Evolutionary conservation across 1,140 invertebrate species (phyloP).

Genomic region (Lordiphosa collinella): DNA sequence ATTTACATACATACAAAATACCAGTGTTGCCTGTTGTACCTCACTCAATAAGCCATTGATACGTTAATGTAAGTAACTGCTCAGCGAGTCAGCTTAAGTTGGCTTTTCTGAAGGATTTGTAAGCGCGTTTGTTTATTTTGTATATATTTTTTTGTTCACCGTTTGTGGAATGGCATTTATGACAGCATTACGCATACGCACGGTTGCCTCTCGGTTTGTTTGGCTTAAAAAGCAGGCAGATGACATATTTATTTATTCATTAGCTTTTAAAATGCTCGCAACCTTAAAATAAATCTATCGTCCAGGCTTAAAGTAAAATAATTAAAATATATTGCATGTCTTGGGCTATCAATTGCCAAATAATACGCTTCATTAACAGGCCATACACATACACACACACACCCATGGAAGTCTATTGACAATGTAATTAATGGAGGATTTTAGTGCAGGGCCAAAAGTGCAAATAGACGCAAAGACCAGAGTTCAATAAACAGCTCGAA

Average conservation of each 20-base stretch:
- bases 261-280: constrained; percentile 10
- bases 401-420: constrained; percentile 42
- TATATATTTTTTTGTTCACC: constrained; percentile 23
- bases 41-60: constrained; percentile 60
- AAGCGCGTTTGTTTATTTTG: constrained; percentile 15
- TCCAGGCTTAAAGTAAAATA: not conserved
- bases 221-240: constrained; percentile 1
- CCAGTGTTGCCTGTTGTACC: constrained; percentile 17
- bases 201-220: constrained; percentile 10
- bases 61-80: constrained; percentile 57
- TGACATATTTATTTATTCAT: constrained; percentile 31
- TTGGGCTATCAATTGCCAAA: constrained; percentile 13
- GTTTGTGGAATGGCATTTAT: constrained; percentile 35
- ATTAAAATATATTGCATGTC: constrained; percentile 11
- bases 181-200: constrained; percentile 37
- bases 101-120: constrained; percentile 57
- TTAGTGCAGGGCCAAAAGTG: constrained; percentile 19
- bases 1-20: constrained; percentile 19
- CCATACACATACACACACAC: not conserved
- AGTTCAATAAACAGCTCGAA: constrained; percentile 22
- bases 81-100: constrained; percentile 33
- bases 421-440: constrained; percentile 60
- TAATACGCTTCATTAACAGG: constrained; percentile 4
- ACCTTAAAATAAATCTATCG: not conserved
- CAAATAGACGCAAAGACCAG: constrained; percentile 22